phyloP scores from a whole-genome alignment of 2,113 vertebrate species.

The Phaethon lepturus region DNA sequence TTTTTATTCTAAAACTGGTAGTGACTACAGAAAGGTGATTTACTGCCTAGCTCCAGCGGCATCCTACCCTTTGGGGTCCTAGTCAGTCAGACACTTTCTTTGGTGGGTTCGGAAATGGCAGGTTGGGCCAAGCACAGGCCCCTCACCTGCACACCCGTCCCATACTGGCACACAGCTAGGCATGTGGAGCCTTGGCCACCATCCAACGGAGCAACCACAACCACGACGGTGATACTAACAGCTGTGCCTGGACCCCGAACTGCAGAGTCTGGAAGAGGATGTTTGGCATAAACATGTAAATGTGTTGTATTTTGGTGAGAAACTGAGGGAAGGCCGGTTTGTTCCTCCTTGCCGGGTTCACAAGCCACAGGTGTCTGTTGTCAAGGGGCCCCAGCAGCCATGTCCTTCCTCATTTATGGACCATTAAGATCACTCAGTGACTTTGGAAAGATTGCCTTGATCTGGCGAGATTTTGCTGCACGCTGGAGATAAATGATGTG shows the following conservation, averaged over 20 bases:
- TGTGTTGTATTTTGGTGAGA: neutral
- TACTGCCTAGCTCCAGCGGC: neutral
- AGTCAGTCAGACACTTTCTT: neutral
- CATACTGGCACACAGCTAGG: neutral
- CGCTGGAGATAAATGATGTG: neutral
- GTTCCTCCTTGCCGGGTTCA: neutral
- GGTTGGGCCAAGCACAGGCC: neutral
- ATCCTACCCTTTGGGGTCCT: neutral
- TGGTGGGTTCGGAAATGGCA: neutral
- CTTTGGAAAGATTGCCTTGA: neutral
- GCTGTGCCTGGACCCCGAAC: neutral
- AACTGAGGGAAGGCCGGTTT: neutral
- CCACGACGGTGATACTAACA: fast-evolving
- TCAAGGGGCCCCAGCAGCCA: neutral
- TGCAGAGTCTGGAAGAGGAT: neutral
- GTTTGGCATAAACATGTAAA: neutral
- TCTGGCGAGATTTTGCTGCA: neutral
- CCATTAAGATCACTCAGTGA: neutral
- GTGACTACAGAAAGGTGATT: neutral
- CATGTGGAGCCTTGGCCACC: neutral
- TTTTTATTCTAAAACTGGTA: neutral
- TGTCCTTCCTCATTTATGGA: neutral
- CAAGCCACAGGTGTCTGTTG: neutral
- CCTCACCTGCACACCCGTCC: neutral
- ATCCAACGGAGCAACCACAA: neutral